Percentiles rank a stretch among this genome's conserved stretches.
Conservation (phyloP, 2,113 vertebrate species). For the Tetrao urogallus region DNA sequence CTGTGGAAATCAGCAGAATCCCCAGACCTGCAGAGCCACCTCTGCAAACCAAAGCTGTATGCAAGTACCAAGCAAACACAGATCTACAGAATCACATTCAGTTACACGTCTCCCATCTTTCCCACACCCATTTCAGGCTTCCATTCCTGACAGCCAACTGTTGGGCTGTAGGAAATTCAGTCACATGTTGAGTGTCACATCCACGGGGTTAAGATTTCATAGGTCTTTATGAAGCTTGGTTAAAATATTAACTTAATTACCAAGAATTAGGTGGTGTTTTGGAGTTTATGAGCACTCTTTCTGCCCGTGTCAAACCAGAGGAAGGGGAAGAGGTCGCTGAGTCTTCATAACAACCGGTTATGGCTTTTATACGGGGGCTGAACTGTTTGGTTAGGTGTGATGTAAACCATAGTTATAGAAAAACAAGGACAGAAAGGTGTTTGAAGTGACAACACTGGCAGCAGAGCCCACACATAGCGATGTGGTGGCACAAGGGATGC, state of each 20-base stretch:
- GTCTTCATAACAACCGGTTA: neutral
- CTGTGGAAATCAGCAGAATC: accelerated
- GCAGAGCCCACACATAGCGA: neutral
- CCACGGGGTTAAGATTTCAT: neutral
- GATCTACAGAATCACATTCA: neutral
- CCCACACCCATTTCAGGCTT: neutral
- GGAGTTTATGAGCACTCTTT: neutral
- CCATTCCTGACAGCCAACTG: neutral
- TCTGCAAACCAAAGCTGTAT: neutral
- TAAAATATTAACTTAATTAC: constrained; percentile 18
- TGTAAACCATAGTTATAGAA: neutral
- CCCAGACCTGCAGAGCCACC: neutral
- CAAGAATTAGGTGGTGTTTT: neutral
- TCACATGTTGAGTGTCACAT: neutral
- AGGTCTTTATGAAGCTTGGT: neutral
- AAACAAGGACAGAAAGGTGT: neutral
- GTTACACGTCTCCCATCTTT: neutral
- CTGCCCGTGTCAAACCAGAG: neutral
- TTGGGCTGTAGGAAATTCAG: neutral
- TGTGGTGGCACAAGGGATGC: neutral
- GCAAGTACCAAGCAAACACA: accelerated
- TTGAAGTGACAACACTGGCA: constrained; percentile 5
- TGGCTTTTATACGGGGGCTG: neutral
- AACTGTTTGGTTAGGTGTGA: neutral
- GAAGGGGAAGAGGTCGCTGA: neutral